phyloP scores from a whole-genome alignment of 2,888 invertebrate species.

The Pyrochroa serraticornis region DNA sequence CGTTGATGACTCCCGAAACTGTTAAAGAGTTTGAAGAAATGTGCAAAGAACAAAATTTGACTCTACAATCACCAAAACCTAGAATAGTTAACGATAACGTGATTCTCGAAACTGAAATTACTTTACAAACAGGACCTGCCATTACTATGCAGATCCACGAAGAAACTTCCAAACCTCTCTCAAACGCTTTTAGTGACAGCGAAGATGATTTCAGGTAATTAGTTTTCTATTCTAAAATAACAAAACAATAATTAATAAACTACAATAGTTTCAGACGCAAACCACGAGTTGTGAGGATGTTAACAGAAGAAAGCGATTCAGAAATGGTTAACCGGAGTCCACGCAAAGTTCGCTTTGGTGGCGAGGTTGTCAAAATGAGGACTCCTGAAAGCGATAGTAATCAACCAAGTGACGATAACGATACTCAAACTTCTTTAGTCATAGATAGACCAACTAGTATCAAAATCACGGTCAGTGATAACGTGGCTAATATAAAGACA shows the following conservation, averaged over 20 bases:
- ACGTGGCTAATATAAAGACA: slow-evolving; percentile 41
- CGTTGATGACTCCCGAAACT: slow-evolving; percentile 50
- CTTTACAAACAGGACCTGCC: slow-evolving; percentile 79
- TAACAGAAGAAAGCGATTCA: slow-evolving; percentile 65
- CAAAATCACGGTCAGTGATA: slow-evolving; percentile 45
- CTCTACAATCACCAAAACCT: slow-evolving; percentile 17
- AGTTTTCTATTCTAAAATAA: slow-evolving; percentile 1
- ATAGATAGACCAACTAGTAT: slow-evolving; percentile 33
- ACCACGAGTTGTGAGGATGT: slow-evolving; percentile 65
- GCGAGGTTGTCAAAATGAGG: slow-evolving; percentile 84
- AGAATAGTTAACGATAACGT: slow-evolving; percentile 64
- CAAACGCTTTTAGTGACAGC: slow-evolving; percentile 45
- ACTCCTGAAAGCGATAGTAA: slow-evolving; percentile 82
- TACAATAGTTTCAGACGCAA: slow-evolving; percentile 26
- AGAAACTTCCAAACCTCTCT: slow-evolving; percentile 57
- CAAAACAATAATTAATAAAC: neutral
- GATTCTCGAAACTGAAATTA: slow-evolving; percentile 83
- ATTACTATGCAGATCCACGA: slow-evolving; percentile 86
- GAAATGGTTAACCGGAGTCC: slow-evolving; percentile 62
- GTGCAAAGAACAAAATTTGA: slow-evolving; percentile 65
- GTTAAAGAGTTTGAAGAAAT: slow-evolving; percentile 64
- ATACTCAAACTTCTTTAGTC: slow-evolving; percentile 22
- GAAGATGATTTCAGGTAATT: slow-evolving; percentile 47
- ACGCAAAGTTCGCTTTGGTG: slow-evolving; percentile 82
- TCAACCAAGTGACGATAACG: slow-evolving; percentile 57